Conservation (phyloP, 2,888 invertebrate genomes). For the Galerucella nymphaeae region DNA sequence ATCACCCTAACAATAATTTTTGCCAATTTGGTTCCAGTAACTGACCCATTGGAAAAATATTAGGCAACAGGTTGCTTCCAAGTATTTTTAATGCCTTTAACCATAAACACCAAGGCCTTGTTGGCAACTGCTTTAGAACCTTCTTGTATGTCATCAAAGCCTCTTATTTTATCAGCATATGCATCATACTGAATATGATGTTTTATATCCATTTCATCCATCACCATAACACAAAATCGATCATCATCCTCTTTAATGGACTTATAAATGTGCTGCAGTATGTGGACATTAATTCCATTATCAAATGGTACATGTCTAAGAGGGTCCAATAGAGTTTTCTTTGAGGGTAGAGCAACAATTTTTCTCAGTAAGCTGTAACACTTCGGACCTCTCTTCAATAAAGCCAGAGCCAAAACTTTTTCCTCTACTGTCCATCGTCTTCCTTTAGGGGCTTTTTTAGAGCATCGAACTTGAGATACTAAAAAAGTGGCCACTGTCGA, state of each 20-base stretch:
- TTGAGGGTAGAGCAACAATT: slow-evolving; percentile 41
- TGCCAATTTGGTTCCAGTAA: slow-evolving; percentile 21
- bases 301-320: slow-evolving; percentile 38
- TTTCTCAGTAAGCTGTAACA: slow-evolving; percentile 37
- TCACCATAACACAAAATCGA: slow-evolving; percentile 12
- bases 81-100: slow-evolving; percentile 22
- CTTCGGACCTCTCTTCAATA: slow-evolving; percentile 36
- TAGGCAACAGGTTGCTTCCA: slow-evolving; percentile 42
- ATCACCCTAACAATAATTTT: slow-evolving; percentile 5
- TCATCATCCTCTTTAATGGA: slow-evolving; percentile 18
- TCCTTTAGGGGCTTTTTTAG: slow-evolving; percentile 31
- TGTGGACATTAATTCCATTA: slow-evolving; percentile 29
- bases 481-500: slow-evolving; percentile 38
- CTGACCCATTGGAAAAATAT: slow-evolving; percentile 29
- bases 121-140: slow-evolving; percentile 23
- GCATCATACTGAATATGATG: not conserved
- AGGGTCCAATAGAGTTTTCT: slow-evolving; percentile 34
- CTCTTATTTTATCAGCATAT: slow-evolving; percentile 19
- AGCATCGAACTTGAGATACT: slow-evolving; percentile 19
- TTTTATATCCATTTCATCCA: slow-evolving; percentile 28
- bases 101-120: slow-evolving; percentile 39
- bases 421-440: slow-evolving; percentile 43
- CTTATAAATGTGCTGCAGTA: slow-evolving; percentile 10
- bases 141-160: slow-evolving; percentile 24
- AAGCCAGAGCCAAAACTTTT: slow-evolving; percentile 34